These are phyloP conservation scores for Triplophysa bombifrons DNA, from an alignment of 2,797 vertebrate genomes.

Conservation along the genomic window DNA sequence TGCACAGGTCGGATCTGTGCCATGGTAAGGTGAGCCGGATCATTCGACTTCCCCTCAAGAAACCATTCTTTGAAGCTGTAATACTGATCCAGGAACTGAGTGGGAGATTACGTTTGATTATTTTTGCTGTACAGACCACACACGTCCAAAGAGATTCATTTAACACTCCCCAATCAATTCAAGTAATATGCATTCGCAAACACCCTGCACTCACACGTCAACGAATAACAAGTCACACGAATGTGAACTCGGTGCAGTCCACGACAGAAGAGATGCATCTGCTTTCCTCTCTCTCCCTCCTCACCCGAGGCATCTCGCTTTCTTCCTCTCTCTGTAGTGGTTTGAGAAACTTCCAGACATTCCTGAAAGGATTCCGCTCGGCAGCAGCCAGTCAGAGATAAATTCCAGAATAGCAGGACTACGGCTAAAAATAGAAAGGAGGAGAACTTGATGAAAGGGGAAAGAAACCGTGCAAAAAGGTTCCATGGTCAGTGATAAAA, in stretches of 20 bases:
- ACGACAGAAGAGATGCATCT: conserved; percentile 45
- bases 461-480: conserved; percentile 1
- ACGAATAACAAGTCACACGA: not conserved
- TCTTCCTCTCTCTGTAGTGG: conserved; percentile 81
- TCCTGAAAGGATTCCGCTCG: conserved; percentile 91
- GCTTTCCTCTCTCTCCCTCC: conserved; percentile 54
- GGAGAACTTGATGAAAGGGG: conserved; percentile 26
- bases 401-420: conserved; percentile 92
- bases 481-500: not conserved
- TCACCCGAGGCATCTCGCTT: conserved; percentile 48
- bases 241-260: conserved; percentile 32
- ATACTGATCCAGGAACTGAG: conserved; percentile 36
- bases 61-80: conserved; percentile 49
- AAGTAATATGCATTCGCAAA: not conserved
- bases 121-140: conserved; percentile 48
- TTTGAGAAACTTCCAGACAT: conserved; percentile 91
- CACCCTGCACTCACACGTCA: not conserved
- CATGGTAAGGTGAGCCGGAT: conserved; percentile 22
- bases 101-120: conserved; percentile 40
- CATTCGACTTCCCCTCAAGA: conserved; percentile 25
- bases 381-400: conserved; percentile 88
- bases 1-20: not conserved
- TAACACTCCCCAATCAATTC: conserved; percentile 18
- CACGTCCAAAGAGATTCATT: conserved; percentile 27
- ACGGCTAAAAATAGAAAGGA: conserved; percentile 79